Evolutionary conservation across 64 coral and sea anemone species (phyloP).

Genomic region (Pachyseris speciosa): DNA sequence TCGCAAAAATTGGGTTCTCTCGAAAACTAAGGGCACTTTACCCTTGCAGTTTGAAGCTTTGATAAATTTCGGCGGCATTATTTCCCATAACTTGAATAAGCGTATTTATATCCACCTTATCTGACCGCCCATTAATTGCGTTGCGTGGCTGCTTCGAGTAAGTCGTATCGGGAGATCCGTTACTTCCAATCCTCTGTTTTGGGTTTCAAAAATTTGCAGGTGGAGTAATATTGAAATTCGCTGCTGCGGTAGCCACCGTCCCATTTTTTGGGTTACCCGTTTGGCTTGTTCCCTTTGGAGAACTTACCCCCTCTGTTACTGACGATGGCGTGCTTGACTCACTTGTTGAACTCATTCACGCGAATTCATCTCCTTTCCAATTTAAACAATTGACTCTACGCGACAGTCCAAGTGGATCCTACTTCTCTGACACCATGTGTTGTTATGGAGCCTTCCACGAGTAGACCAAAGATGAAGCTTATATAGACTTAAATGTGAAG

Average conservation of each 20-base stretch:
- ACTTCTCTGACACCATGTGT: background rate
- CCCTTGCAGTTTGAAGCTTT: constrained; percentile 52
- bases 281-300: background rate
- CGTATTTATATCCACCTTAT: constrained; percentile 40
- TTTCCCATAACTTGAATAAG: background rate
- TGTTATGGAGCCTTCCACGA: background rate
- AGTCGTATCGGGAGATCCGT: constrained; percentile 39
- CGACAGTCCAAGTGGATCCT: background rate
- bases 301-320: background rate
- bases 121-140: constrained; percentile 33
- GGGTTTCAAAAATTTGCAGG: constrained; percentile 48
- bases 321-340: background rate
- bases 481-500: background rate
- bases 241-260: background rate
- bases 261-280: background rate
- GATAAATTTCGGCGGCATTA: constrained; percentile 6
- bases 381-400: background rate
- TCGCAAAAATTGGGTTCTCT: constrained; percentile 5
- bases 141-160: constrained; percentile 28
- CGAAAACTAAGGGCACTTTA: constrained; percentile 24
- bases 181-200: constrained; percentile 56
- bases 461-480: background rate
- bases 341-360: background rate
- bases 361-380: background rate
- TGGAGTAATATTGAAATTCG: constrained; percentile 54